Evolutionary conservation across 2,797 vertebrate species (phyloP).

Genomic region (Tadarida brasiliensis): DNA sequence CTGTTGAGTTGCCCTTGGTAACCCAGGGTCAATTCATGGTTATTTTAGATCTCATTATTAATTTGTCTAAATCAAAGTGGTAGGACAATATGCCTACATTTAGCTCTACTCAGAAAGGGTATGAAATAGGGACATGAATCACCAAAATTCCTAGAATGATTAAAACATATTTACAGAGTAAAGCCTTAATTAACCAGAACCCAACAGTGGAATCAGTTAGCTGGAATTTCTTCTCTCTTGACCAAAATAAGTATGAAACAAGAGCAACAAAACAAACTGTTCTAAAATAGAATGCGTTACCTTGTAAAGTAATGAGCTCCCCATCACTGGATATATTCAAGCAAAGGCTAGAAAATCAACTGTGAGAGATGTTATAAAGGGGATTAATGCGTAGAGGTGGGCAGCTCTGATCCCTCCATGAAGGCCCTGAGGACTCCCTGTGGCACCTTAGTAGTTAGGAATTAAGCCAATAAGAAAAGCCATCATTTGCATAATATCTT

Average conservation of each 20-base stretch:
- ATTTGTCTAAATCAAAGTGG: neutral
- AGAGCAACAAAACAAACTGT: neutral
- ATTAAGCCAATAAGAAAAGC: slow-evolving; percentile 27
- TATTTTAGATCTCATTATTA: neutral
- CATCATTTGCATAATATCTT: neutral
- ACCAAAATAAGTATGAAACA: slow-evolving; percentile 36
- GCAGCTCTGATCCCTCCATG: neutral
- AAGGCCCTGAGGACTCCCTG: neutral
- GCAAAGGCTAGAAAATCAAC: neutral
- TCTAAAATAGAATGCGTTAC: slow-evolving; percentile 27
- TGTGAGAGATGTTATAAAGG: neutral
- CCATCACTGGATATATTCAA: slow-evolving; percentile 25
- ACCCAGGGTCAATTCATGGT: neutral
- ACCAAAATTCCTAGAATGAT: neutral
- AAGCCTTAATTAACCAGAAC: slow-evolving; percentile 16
- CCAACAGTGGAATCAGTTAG: neutral
- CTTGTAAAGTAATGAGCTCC: neutral
- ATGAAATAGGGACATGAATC: neutral
- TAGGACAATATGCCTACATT: neutral
- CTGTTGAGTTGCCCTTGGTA: neutral
- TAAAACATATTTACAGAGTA: slow-evolving; percentile 5
- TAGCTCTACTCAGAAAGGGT: neutral
- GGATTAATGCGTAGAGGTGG: neutral
- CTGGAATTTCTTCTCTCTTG: slow-evolving; percentile 51
- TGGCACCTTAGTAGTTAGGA: neutral